These are phyloP conservation scores for Pomacea maculata DNA, from an alignment of 1,140 invertebrate species.

Conservation along the genomic window DNA sequence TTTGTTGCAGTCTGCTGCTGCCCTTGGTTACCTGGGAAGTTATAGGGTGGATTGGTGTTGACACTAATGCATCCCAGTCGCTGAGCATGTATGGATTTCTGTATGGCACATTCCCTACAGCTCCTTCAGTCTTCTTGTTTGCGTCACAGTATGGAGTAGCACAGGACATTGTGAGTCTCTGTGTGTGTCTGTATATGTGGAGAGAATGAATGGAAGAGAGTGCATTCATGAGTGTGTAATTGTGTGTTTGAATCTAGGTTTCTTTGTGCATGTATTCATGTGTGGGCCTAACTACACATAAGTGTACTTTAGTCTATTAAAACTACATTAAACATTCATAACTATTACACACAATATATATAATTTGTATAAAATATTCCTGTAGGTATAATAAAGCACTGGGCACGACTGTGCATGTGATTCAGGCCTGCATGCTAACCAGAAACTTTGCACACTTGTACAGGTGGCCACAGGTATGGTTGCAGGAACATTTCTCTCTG, in stretches of 20 bases:
- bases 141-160: constrained; percentile 87
- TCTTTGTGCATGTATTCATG: constrained; percentile 9
- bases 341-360: too few relatives aligned
- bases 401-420: too few relatives aligned
- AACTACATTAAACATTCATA: too few relatives aligned
- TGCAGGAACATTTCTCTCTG: constrained; percentile 90
- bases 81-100: constrained; percentile 93
- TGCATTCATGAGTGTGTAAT: background rate
- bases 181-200: background rate
- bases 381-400: background rate
- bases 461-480: constrained; percentile 92
- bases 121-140: constrained; percentile 94
- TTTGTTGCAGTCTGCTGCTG: constrained; percentile 75
- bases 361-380: background rate
- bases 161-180: constrained; percentile 79
- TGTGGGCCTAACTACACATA: background rate
- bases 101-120: constrained; percentile 94
- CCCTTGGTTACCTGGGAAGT: constrained; percentile 89
- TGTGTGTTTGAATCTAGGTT: constrained; percentile 13
- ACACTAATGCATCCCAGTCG: constrained; percentile 78
- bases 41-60: constrained; percentile 76
- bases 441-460: constrained; percentile 19
- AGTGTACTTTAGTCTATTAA: background rate
- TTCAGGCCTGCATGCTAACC: too few relatives aligned
- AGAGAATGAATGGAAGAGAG: background rate